Evolutionary conservation across 2,797 vertebrate species (phyloP).

Genomic region (Danionella dracula): DNA sequence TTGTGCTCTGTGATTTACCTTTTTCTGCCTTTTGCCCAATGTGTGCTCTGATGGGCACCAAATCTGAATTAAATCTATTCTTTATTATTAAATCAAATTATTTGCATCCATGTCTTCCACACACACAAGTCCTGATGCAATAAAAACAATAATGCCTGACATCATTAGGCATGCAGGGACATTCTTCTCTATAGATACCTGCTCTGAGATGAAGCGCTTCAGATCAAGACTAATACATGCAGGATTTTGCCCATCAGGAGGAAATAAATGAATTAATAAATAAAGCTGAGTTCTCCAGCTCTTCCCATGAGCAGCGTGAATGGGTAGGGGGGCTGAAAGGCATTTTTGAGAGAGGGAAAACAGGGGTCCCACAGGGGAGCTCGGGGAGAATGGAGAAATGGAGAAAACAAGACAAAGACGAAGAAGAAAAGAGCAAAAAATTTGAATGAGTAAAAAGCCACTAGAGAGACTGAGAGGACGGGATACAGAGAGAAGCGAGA

Average conservation of each 20-base stretch:
- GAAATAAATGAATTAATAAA: constrained; percentile 38
- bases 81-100: not conserved
- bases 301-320: constrained; percentile 10
- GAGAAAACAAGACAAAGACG: constrained; percentile 46
- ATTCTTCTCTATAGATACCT: constrained; percentile 14
- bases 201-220: constrained; percentile 31
- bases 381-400: constrained; percentile 58
- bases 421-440: constrained; percentile 24
- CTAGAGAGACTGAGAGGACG: constrained; percentile 40
- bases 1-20: too few species aligned
- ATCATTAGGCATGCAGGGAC: not conserved
- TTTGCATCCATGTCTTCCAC: not conserved
- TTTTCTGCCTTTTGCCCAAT: too few species aligned
- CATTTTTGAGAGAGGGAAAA: constrained; percentile 70
- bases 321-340: constrained; percentile 65
- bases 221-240: constrained; percentile 65
- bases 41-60: too few species aligned
- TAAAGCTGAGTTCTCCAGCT: constrained; percentile 28
- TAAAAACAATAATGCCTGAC: not conserved
- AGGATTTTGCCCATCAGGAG: constrained; percentile 49
- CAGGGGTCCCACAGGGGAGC: constrained; percentile 70
- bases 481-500: constrained; percentile 53
- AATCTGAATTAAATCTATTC: too few species aligned
- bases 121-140: constrained; percentile 30
- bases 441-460: constrained; percentile 41